A percentile compares a stretch with the other conserved stretches of the same genome.
These are phyloP conservation scores for Phenganax stokvisi DNA, from an alignment of 92 coral and sea anemone genomes.

Conservation along the genomic window DNA sequence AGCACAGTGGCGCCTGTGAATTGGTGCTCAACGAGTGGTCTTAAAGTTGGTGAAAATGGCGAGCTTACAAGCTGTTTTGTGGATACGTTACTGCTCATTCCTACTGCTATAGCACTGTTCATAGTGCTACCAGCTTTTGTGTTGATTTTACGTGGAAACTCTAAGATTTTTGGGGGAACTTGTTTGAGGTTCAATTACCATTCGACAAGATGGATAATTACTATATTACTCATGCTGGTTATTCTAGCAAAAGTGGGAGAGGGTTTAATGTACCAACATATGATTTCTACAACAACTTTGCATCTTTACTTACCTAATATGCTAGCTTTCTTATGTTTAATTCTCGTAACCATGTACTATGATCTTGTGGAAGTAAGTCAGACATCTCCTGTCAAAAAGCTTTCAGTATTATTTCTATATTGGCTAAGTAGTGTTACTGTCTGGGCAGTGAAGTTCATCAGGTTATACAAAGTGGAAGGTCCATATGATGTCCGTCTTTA, in stretches of 20 bases:
- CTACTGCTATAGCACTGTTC: conserved; percentile 12
- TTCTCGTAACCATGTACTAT: conserved; percentile 7
- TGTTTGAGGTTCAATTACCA: conserved; percentile 26
- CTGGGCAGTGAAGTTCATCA: conserved; percentile 28
- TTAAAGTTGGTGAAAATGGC: conserved; percentile 27
- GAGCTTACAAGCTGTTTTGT: conserved; percentile 30
- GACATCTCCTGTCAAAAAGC: neutral
- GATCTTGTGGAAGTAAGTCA: conserved; percentile 34
- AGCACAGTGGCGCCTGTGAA: conserved; percentile 17
- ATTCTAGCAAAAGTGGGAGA: conserved; percentile 31
- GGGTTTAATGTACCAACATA: conserved; percentile 28
- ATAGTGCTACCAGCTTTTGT: conserved; percentile 20
- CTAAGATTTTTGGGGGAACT: conserved; percentile 23
- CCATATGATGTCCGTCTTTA: conserved; percentile 32
- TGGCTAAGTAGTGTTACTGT: conserved; percentile 27
- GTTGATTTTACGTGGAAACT: conserved; percentile 7
- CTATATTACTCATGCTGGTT: neutral
- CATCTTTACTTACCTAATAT: conserved; percentile 29
- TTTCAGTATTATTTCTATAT: conserved; percentile 6
- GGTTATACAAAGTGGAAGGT: conserved; percentile 27
- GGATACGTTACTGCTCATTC: conserved; percentile 29
- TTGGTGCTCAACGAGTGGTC: conserved; percentile 25
- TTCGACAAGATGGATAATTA: conserved; percentile 26
- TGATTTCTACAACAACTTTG: conserved; percentile 21
- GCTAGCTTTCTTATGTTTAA: conserved; percentile 20